phyloP scores from a whole-genome alignment of 1,140 invertebrate species.

The Drosophila kohkoa region DNA sequence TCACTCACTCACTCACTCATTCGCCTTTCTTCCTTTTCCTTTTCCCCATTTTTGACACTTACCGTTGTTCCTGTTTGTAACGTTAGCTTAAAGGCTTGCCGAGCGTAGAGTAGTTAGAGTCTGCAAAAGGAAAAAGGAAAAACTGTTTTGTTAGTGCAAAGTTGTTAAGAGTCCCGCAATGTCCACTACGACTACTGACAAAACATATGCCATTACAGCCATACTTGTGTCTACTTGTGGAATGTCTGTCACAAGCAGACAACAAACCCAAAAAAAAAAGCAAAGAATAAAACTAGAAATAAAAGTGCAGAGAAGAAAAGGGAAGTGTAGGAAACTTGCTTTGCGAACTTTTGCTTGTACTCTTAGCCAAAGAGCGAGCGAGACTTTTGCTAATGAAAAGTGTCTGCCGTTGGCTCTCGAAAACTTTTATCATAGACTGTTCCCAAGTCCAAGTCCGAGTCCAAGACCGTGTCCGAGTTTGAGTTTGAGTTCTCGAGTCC shows the following conservation, averaged over 20 bases:
- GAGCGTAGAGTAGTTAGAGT: not conserved
- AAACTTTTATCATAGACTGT: conserved; percentile 71
- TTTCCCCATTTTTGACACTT: conserved; percentile 69
- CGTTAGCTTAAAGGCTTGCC: conserved; percentile 71
- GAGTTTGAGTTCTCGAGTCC: conserved; percentile 10
- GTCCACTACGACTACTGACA: conserved; percentile 49
- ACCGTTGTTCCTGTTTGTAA: conserved; percentile 69
- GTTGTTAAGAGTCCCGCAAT: conserved; percentile 39
- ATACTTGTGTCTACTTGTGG: conserved; percentile 70
- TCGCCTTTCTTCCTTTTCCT: not conserved
- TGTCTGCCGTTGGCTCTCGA: conserved; percentile 74
- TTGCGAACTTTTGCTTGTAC: conserved; percentile 68
- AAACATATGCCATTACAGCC: conserved; percentile 77
- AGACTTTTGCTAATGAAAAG: conserved; percentile 76
- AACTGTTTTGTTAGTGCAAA: conserved; percentile 73
- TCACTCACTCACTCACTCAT: conserved; percentile 46
- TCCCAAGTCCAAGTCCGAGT: conserved; percentile 27
- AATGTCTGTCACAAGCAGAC: conserved; percentile 71
- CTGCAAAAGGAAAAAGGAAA: conserved; percentile 38
- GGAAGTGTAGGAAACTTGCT: conserved; percentile 31
- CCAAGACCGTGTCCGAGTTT: conserved; percentile 26
- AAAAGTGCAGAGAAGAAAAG: conserved; percentile 9
- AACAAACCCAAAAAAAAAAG: conserved; percentile 27
- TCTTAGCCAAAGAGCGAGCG: conserved; percentile 47
- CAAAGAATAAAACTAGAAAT: conserved; percentile 2